A percentile compares a stretch with the other conserved stretches of the same genome.
Evolutionary conservation across 1,140 invertebrate genomes (phyloP).

Genomic region (Yoshiicerus persimilis): DNA sequence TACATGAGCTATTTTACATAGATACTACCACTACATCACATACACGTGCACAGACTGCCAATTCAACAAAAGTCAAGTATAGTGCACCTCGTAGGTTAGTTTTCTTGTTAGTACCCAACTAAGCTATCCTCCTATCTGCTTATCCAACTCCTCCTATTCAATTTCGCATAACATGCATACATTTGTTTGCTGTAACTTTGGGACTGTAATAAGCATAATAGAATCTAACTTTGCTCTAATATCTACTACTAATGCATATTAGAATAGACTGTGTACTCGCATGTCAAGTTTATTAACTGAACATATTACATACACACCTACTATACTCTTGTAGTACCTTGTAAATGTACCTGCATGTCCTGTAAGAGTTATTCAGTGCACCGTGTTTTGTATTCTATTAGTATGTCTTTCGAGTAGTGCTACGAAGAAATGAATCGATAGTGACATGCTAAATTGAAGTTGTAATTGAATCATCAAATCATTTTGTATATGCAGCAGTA

Average conservation of each 20-base stretch:
- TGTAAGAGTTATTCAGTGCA: not conserved
- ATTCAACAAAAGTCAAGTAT: not conserved
- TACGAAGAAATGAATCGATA: not conserved
- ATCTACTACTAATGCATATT: not conserved
- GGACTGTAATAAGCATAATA: not conserved
- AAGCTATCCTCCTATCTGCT: not conserved
- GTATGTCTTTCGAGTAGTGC: not conserved
- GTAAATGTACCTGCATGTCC: not conserved
- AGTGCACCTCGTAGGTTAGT: constrained; percentile 5
- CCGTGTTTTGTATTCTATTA: not conserved
- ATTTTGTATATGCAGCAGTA: not conserved
- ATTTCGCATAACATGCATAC: not conserved
- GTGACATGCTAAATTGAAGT: not conserved
- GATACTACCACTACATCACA: not conserved
- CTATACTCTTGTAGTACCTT: not conserved
- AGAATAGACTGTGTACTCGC: not conserved
- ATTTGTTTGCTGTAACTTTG: not conserved
- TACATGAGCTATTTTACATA: not conserved
- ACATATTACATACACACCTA: not conserved
- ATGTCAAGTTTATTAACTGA: not conserved
- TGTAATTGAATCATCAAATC: constrained; percentile 18
- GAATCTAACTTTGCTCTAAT: not conserved
- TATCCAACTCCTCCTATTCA: constrained; percentile 13
- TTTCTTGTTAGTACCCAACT: not conserved
- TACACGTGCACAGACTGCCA: not conserved